Evolutionary conservation across 2,113 vertebrate species (phyloP).

Genomic region (Antechinus stuartii): DNA sequence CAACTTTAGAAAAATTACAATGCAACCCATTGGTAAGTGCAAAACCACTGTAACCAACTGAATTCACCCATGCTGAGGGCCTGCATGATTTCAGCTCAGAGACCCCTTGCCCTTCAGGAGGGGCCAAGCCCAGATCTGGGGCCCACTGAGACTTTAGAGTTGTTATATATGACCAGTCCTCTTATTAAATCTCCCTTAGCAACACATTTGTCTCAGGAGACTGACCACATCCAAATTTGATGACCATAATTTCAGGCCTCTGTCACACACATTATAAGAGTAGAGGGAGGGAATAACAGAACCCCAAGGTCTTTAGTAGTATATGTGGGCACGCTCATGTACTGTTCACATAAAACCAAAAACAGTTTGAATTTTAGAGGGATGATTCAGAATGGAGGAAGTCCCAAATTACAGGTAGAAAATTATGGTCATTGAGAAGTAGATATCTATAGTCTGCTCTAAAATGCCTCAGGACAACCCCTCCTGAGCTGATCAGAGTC

Average conservation of each 20-base stretch:
- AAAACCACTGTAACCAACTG: neutral
- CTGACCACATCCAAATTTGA: neutral
- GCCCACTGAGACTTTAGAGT: neutral
- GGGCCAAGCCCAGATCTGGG: neutral
- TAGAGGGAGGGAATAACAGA: neutral
- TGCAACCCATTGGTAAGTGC: neutral
- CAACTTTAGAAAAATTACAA: neutral
- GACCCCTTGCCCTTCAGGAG: neutral
- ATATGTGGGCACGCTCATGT: neutral
- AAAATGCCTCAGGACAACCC: neutral
- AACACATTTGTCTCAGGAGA: conserved; percentile 13
- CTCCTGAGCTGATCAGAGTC: neutral
- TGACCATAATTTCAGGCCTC: conserved; percentile 25
- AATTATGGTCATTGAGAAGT: neutral
- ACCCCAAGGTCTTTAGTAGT: conserved; percentile 7
- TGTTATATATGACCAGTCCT: neutral
- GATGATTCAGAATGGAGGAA: neutral
- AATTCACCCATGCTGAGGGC: neutral
- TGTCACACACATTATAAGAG: neutral
- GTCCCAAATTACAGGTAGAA: neutral
- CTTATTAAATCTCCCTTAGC: neutral
- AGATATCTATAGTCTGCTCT: neutral
- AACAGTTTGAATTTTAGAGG: neutral
- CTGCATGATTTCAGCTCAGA: neutral
- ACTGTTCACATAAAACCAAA: neutral